Conservation (phyloP, 1,140 invertebrate species). For the Lethocerus indicus region DNA sequence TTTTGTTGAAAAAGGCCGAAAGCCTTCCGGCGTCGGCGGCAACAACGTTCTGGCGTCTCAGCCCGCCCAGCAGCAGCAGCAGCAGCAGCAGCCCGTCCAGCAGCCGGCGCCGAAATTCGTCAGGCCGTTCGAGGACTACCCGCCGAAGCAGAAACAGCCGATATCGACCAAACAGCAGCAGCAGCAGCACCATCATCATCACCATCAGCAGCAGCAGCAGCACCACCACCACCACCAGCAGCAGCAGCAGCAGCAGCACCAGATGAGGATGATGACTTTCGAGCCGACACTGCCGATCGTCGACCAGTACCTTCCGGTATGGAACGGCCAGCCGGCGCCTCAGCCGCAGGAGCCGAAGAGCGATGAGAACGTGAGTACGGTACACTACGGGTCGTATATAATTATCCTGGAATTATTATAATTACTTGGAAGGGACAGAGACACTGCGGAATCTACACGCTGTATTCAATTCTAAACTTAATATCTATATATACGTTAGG, state of each 20-base stretch:
- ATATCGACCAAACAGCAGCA: no score
- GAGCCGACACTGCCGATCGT: constrained; percentile 3
- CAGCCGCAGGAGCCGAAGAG: no score
- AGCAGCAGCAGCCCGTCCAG: constrained; percentile 62
- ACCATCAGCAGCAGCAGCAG: no score
- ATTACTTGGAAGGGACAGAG: no score
- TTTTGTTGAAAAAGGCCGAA: background rate
- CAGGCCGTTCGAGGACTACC: constrained; percentile 30
- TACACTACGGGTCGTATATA: no score
- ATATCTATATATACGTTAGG: no score
- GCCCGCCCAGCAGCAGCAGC: constrained; percentile 17
- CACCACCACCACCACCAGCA: no score
- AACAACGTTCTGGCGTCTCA: constrained; percentile 15
- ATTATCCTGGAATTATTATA: no score
- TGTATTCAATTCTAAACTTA: no score
- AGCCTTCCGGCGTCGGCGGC: constrained; percentile 12
- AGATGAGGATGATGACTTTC: constrained; percentile 14
- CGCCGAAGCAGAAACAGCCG: constrained; percentile 14
- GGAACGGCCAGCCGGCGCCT: constrained; percentile 2
- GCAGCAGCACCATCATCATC: no score
- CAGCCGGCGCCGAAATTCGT: constrained; percentile 30
- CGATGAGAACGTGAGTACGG: no score
- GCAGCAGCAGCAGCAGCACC: constrained; percentile 20
- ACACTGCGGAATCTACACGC: no score
- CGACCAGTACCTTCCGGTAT: constrained; percentile 7